Evolutionary conservation across 2,113 vertebrate species (phyloP), one percentile per base, ranked within the genome.

Genomic region (Peucedramus taeniatus): DNA sequence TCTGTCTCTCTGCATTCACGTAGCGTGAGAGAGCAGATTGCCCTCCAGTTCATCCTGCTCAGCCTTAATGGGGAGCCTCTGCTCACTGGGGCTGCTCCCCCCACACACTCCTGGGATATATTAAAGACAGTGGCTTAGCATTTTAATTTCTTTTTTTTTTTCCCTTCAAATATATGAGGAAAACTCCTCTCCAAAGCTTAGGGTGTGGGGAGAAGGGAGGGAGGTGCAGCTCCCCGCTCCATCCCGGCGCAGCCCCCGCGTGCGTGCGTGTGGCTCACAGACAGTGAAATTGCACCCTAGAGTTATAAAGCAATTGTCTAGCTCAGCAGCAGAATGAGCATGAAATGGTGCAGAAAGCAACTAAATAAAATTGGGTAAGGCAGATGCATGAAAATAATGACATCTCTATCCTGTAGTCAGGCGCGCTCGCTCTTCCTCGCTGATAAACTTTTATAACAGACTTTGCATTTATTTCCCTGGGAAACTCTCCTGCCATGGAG

Each of bases 341-440:
- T 94, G 97, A 98, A 98, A 97, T 97, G 97, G 97, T 96, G 97
- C 98, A 97, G 98, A 97, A 97, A 98, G 97, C 95, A 89, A 96
- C 93, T 83, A 91, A 94, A 89, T 95, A 92, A 96, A 89, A 94
- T 92, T 64, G 97, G 97, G 94, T 87, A 51, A 79, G 95, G 96
- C 96, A 85, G 80, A 91, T 84, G 93, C 93, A 64, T 94, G 95
- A 93, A 91, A 92, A 95, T 97, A 53, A 94, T 65, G 87, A 94
- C 95, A 91, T 77, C 33, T 57, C 69, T 60, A n/a, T 89, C 31
- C 54, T 63, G 40, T 53, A 6, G 50, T 26, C 64, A 42, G 83
- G 18, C 81, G 5, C 9, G 16, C 75, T 69, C 3, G 59, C 93
- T 80, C 77, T 33, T 51, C 35, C 87, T 87, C 24, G 20, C 70